Percentiles rank a stretch among this genome's conserved stretches.
These are phyloP conservation scores for Excalfactoria chinensis DNA, from an alignment of 2,113 vertebrate genomes.

Conservation along the genomic window DNA sequence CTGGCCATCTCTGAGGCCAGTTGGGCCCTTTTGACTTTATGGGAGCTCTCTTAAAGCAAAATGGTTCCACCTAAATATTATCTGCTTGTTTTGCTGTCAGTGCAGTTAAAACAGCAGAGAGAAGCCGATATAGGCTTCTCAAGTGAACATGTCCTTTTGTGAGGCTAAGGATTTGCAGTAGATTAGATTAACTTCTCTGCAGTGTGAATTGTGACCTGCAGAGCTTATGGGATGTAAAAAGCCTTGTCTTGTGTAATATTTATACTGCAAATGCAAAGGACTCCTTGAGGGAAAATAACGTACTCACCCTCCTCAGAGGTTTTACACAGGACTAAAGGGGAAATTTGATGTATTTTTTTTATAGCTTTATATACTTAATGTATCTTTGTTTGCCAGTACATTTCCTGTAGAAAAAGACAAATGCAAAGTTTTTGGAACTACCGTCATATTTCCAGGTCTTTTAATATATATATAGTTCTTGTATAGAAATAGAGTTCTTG, in stretches of 20 bases:
- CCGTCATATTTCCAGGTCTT: neutral
- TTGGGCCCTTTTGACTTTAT: neutral
- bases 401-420: neutral
- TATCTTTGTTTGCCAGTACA: neutral
- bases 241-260: neutral
- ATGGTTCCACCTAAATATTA: neutral
- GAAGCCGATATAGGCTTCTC: neutral
- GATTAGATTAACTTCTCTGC: neutral
- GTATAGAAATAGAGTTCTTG: fast-evolving
- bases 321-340: neutral
- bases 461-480: neutral
- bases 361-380: neutral
- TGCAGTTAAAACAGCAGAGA: neutral
- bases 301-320: neutral
- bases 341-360: neutral
- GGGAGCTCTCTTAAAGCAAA: neutral
- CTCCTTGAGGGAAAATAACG: neutral
- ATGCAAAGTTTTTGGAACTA: neutral
- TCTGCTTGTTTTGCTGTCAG: neutral
- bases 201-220: neutral
- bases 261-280: neutral
- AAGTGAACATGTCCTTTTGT: neutral
- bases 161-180: neutral
- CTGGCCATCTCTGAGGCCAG: neutral
- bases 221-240: neutral